Base-by-base conservation (phyloP, 2,797 vertebrate species). In the Xenopus petersii region DNA sequence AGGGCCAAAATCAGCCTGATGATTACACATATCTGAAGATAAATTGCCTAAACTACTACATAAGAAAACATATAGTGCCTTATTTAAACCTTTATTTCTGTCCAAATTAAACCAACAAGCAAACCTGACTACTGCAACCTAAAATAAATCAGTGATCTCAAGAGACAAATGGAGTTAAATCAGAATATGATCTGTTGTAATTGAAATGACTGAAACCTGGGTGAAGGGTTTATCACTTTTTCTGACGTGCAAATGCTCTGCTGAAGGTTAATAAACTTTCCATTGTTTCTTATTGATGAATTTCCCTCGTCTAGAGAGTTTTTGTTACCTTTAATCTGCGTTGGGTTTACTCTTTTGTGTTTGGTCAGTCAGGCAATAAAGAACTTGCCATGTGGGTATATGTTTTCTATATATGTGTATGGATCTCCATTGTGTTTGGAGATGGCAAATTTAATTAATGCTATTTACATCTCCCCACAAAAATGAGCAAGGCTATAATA, bases 181-280 rank as follows among this genome's bases (percentile, higher is more conserved):
- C 36, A 2, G 26, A 30, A 4, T 30, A 2, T 30, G 26, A 30
- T 30, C 26, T 86, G 86, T 86, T 87, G 84, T 86, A 91, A 89
- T 89, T 92, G 81, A 86, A 88, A 87, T 89, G 82, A 84, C 86
- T 88, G 85, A 88, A 87, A 82, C 88, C 86, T 84, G 81, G 87
- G 88, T 89, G 80, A 87, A 86, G 89, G 86, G 86, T 84, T 90
- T 87, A 81, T 73, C 77, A 81, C 4, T 85, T 91, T 86, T 77
- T 67, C 92, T 92, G 91, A 93, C 92, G 89, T 90, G 88, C 89
- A 91, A 92, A 92, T 91, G 84, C 84, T 80, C 81, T 89, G 82
- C 84, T 83, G 88, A 90, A 91, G 88, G 84, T 88, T 88, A 4
- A 87, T 89, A 89, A 83, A 83, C 83, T 89, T 91, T 92, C 85